Percentiles rank a stretch among this genome's conserved stretches.
Evolutionary conservation across 2,797 vertebrate genomes (phyloP).

Genomic region (Cossypha polioptera): DNA sequence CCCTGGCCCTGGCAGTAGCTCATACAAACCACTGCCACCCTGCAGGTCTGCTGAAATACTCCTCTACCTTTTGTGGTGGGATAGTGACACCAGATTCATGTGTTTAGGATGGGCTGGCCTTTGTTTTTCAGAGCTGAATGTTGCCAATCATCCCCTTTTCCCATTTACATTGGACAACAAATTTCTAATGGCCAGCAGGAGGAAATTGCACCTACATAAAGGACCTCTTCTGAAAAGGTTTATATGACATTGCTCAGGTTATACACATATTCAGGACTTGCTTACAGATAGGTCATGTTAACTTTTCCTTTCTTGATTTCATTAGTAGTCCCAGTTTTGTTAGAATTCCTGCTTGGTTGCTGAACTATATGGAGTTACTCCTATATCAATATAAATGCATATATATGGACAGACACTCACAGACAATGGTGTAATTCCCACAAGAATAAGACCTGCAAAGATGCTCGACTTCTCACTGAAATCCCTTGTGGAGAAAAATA

Average conservation of each 20-base stretch:
- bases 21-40: background rate
- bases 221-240: background rate
- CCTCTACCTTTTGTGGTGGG: background rate
- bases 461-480: background rate
- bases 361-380: background rate
- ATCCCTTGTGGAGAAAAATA: background rate
- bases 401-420: background rate
- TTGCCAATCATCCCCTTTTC: background rate
- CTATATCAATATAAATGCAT: background rate
- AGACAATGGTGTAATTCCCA: background rate
- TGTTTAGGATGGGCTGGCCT: background rate
- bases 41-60: background rate
- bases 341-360: background rate
- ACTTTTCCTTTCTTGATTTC: background rate
- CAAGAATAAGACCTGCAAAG: background rate
- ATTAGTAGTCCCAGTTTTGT: background rate
- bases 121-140: background rate
- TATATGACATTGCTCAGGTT: background rate
- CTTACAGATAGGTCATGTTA: background rate
- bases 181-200: background rate
- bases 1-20: background rate
- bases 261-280: background rate
- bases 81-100: background rate
- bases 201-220: background rate
- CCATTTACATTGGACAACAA: background rate